Percentiles rank a stretch among this genome's conserved stretches.
phyloP scores from a whole-genome alignment of 2,113 vertebrate genomes.

The Myotis davidii region DNA sequence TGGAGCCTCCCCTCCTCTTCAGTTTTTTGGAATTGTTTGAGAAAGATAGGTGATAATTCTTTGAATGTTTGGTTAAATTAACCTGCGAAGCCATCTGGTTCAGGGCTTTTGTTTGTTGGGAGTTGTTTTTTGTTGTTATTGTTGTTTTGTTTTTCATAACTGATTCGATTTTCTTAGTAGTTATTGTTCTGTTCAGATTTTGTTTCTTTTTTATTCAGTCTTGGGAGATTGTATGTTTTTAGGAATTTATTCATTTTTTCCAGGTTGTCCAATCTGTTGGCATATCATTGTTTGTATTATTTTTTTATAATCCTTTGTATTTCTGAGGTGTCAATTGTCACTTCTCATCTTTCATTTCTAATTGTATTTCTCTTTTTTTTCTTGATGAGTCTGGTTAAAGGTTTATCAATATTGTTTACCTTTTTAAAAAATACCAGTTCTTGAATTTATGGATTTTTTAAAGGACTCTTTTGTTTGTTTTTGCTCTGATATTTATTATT shows the following conservation, averaged over 20 bases:
- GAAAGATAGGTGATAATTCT: neutral
- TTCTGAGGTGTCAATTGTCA: neutral
- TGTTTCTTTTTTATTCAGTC: neutral
- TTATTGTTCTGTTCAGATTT: neutral
- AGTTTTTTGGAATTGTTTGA: neutral
- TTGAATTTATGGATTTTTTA: neutral
- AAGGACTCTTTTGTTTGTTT: neutral
- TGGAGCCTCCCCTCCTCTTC: neutral
- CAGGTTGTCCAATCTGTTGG: neutral
- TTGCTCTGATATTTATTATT: neutral
- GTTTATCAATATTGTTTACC: neutral
- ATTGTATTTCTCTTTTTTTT: neutral
- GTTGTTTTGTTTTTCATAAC: neutral
- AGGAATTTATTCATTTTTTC: neutral
- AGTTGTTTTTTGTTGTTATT: neutral
- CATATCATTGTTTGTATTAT: neutral
- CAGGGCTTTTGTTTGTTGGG: neutral
- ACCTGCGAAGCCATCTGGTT: neutral
- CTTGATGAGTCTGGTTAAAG: neutral
- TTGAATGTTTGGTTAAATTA: neutral
- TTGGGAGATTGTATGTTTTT: neutral
- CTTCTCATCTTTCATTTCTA: neutral
- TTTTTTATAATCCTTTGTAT: neutral
- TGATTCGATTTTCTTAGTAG: neutral
- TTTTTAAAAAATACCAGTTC: neutral